A percentile compares a stretch with the other conserved stretches of the same genome.
Evolutionary conservation across 2,113 vertebrate genomes (phyloP).

Genomic region (Zapornia atra): DNA sequence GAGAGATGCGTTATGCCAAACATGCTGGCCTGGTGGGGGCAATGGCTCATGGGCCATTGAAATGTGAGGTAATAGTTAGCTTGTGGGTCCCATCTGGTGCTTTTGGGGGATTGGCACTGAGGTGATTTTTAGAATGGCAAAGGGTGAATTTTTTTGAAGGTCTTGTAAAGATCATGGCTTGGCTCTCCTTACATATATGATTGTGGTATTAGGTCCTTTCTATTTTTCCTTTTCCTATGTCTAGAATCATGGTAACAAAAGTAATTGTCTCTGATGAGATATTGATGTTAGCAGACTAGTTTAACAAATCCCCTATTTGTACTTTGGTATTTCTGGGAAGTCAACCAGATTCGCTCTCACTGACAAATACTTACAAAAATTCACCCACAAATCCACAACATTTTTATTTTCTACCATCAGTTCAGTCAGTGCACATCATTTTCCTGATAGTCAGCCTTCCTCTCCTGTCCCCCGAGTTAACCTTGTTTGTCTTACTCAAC

Average conservation of each 20-base stretch:
- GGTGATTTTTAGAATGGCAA: neutral
- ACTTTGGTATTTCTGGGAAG: conserved; percentile 1
- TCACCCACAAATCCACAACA: neutral
- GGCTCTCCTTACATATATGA: accelerated
- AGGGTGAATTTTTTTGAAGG: neutral
- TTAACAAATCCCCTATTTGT: neutral
- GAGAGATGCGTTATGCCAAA: neutral
- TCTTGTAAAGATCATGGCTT: neutral
- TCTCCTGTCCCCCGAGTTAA: neutral
- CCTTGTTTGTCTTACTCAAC: conserved; percentile 5
- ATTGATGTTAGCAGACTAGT: neutral
- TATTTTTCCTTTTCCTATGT: neutral
- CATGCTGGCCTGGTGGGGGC: neutral
- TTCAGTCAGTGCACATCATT: neutral
- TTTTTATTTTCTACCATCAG: neutral
- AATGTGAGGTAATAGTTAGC: neutral
- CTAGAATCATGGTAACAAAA: neutral
- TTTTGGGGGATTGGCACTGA: neutral
- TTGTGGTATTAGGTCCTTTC: neutral
- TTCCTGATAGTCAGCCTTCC: neutral
- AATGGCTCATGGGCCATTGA: neutral
- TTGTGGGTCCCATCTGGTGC: neutral
- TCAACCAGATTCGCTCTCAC: neutral
- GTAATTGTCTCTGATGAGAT: neutral
- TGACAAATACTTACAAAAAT: conserved; percentile 15